These are phyloP conservation scores for Chaetodon trifasciatus DNA, from an alignment of 2,797 vertebrate genomes.

Conservation along the genomic window DNA sequence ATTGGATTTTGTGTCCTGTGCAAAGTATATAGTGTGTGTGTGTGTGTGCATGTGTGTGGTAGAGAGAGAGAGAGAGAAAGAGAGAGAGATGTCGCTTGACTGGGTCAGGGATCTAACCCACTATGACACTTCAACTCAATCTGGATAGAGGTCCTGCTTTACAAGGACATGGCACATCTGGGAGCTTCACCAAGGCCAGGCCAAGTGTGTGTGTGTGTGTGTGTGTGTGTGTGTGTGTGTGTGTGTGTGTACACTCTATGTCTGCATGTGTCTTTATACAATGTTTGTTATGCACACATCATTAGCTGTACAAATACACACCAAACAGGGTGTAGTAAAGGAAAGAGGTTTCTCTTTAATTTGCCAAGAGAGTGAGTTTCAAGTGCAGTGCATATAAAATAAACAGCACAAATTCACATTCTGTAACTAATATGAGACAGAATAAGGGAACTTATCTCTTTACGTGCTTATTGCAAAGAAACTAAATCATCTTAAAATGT, in stretches of 20 bases:
- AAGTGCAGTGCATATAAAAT: not conserved
- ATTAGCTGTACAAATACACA: slow-evolving; percentile 13
- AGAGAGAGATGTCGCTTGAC: slow-evolving; percentile 12
- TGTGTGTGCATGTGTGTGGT: not conserved
- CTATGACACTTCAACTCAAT: slow-evolving; percentile 35
- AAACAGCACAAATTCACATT: not conserved
- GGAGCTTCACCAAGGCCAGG: slow-evolving; percentile 26
- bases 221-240: slow-evolving; percentile 4
- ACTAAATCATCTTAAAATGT: not conserved
- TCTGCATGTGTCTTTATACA: slow-evolving; percentile 15
- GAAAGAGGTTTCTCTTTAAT: not conserved
- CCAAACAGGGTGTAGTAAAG: not conserved
- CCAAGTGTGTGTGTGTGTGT: not conserved
- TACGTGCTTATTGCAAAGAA: not conserved
- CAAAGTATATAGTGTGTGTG: not conserved
- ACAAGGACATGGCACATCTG: slow-evolving; percentile 49
- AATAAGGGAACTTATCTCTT: not conserved
- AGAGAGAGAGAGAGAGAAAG: not conserved
- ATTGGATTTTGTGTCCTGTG: not conserved
- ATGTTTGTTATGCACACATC: slow-evolving; percentile 9
- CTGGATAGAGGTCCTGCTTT: slow-evolving; percentile 43
- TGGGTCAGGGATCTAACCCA: slow-evolving; percentile 37
- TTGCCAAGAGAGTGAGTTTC: not conserved
- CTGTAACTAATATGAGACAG: not conserved
- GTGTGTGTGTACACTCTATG: slow-evolving; percentile 1